These are phyloP conservation scores for Agrotis segetum DNA, from an alignment of 2,888 invertebrate genomes.

Conservation along the genomic window DNA sequence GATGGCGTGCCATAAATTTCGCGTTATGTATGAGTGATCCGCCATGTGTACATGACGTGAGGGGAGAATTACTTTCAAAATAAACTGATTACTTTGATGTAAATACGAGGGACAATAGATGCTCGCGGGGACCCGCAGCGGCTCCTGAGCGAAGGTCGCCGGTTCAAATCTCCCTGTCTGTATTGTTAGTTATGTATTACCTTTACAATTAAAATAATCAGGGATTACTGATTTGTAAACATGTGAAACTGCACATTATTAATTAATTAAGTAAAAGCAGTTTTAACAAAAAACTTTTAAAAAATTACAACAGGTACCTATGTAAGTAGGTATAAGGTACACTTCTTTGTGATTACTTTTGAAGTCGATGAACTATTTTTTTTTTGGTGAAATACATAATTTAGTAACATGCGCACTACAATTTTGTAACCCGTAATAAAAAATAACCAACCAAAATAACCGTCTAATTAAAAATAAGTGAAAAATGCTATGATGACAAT, in stretches of 20 bases:
- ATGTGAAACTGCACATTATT: constrained; percentile 20
- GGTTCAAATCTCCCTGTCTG: constrained; percentile 12
- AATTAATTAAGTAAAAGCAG: constrained; percentile 19
- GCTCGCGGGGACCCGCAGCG: constrained; percentile 3
- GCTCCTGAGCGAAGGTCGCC: background rate
- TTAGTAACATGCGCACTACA: too few species aligned
- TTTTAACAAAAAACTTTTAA: background rate
- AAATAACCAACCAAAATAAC: too few species aligned
- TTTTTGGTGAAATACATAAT: too few species aligned
- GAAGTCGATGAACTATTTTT: too few species aligned
- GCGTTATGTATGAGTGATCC: constrained; percentile 39
- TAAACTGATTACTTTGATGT: constrained; percentile 53
- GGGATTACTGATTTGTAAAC: constrained; percentile 28
- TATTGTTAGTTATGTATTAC: constrained; percentile 23
- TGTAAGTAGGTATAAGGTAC: too few species aligned
- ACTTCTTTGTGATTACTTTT: too few species aligned
- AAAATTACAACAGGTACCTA: too few species aligned
- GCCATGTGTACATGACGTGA: constrained; percentile 48
- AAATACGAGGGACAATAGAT: constrained; percentile 34
- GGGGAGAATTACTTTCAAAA: constrained; percentile 53
- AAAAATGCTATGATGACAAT: too few species aligned
- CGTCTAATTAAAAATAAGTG: too few species aligned
- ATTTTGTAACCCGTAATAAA: too few species aligned
- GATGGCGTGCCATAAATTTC: constrained; percentile 19
- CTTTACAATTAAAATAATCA: constrained; percentile 13